A percentile compares a stretch with the other conserved stretches of the same genome.
phyloP scores from a whole-genome alignment of 2,113 vertebrate species.

The Pseudois nayaur region DNA sequence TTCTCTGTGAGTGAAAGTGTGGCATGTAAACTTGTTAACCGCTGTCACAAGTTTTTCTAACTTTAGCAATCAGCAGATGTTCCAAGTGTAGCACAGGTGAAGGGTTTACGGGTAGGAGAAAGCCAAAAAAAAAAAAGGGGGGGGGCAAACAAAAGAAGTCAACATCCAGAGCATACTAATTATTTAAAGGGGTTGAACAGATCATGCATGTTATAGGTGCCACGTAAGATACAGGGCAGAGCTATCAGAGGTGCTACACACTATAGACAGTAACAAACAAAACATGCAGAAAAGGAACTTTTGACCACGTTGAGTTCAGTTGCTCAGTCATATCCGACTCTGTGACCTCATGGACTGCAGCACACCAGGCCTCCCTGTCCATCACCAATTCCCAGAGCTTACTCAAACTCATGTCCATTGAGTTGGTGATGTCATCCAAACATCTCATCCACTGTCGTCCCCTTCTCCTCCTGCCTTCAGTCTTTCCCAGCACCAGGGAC shows the following conservation, averaged over 20 bases:
- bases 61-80: slow-evolving; percentile 63
- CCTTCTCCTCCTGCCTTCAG: background rate
- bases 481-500: background rate
- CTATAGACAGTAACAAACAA: background rate
- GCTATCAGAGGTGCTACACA: background rate
- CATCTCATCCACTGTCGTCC: background rate
- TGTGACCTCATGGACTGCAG: background rate
- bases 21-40: slow-evolving; percentile 28
- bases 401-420: background rate
- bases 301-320: background rate
- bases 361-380: background rate
- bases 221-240: background rate
- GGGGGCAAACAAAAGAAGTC: background rate
- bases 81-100: slow-evolving; percentile 51
- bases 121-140: background rate
- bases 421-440: background rate
- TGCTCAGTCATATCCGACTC: background rate
- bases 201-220: background rate
- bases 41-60: slow-evolving; percentile 57
- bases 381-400: background rate
- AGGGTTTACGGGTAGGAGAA: slow-evolving; percentile 32
- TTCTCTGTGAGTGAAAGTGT: slow-evolving; percentile 39
- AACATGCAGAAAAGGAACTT: background rate
- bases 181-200: background rate
- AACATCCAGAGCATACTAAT: background rate